Evolutionary conservation across 2,113 vertebrate species (phyloP).

Genomic region (Anthoscopus minutus): DNA sequence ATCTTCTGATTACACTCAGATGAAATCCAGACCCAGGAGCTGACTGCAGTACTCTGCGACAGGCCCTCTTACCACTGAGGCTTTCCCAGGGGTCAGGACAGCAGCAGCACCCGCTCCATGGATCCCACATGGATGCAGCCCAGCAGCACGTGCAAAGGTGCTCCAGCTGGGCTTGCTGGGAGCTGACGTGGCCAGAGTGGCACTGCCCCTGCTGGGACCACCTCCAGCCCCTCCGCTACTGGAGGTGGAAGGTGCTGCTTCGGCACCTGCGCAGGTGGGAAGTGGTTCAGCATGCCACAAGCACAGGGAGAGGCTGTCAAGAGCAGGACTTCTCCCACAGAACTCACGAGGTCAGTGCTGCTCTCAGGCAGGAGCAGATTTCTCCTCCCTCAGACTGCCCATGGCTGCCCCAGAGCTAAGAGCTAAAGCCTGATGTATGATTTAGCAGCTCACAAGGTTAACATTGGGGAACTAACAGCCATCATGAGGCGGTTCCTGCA

Average conservation of each 20-base stretch:
- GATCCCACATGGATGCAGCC: neutral
- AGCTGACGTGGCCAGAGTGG: accelerated
- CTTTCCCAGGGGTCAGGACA: accelerated
- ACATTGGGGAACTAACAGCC: neutral
- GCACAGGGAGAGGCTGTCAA: neutral
- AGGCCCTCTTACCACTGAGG: neutral
- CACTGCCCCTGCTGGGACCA: neutral
- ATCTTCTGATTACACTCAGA: slow-evolving; percentile 12
- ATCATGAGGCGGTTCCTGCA: neutral
- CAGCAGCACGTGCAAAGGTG: accelerated
- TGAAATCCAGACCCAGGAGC: neutral
- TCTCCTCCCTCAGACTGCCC: neutral
- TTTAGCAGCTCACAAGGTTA: neutral
- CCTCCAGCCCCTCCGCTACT: neutral
- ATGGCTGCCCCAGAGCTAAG: neutral
- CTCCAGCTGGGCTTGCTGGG: neutral
- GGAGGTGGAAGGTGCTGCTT: accelerated
- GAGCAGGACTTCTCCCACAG: neutral
- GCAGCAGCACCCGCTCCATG: neutral
- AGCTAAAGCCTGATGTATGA: neutral
- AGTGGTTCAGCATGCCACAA: accelerated
- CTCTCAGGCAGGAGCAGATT: neutral
- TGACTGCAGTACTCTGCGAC: neutral
- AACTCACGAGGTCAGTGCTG: accelerated
- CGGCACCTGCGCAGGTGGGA: neutral